phyloP scores from a whole-genome alignment of 2,888 invertebrate genomes.

The Lasioglossum figueresi region DNA sequence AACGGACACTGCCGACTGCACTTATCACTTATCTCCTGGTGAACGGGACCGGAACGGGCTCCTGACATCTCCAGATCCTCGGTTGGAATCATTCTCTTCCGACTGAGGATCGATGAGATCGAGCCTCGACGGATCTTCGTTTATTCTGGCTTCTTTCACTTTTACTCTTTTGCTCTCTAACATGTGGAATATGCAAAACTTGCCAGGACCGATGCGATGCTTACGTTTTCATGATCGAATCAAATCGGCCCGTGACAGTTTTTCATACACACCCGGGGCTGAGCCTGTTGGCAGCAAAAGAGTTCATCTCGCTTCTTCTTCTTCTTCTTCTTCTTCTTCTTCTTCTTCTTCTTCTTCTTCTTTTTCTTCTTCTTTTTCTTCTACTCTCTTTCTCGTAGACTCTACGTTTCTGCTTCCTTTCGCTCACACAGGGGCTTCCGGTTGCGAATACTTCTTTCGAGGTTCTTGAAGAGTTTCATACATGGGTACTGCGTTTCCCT shows the following conservation, averaged over 20 bases:
- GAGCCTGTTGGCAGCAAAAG: background rate
- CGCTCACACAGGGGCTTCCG: background rate
- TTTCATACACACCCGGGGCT: background rate
- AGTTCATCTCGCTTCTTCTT: background rate
- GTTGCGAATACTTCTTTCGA: constrained; percentile 36
- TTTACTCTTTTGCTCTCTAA: background rate
- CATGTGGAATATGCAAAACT: background rate
- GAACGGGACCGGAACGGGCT: constrained; percentile 26
- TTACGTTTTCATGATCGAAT: background rate
- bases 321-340: background rate
- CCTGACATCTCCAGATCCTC: background rate
- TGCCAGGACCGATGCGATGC: background rate
- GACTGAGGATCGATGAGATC: constrained; percentile 13
- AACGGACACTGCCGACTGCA: constrained; percentile 64
- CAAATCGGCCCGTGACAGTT: background rate
- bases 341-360: background rate
- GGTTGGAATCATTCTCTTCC: background rate
- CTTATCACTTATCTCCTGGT: constrained; percentile 47
- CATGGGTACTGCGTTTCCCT: background rate
- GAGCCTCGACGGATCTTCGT: constrained; percentile 12
- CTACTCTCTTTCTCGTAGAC: constrained; percentile 10
- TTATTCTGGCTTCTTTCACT: constrained; percentile 25
- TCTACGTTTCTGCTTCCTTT: constrained; percentile 27
- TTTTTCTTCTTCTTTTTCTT: background rate
- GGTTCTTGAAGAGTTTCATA: background rate